Evolutionary conservation across 2,113 vertebrate genomes (phyloP).

Genomic region (Columba livia): DNA sequence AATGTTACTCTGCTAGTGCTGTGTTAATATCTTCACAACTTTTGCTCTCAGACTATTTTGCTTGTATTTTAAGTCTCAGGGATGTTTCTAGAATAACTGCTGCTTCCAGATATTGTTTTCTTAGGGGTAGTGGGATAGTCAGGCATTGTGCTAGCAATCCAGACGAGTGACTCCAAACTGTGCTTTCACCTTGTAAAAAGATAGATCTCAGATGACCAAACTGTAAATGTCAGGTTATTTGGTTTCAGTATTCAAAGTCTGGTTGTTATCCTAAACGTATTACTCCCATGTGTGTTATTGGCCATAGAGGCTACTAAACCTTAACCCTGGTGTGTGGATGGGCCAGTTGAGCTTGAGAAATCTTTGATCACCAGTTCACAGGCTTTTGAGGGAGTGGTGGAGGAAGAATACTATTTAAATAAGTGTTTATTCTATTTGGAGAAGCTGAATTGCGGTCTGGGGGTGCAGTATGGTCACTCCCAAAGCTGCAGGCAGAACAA

Average conservation of each 20-base stretch:
- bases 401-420: slow-evolving; percentile 15
- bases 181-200: not conserved
- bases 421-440: not conserved
- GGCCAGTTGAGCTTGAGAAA: not conserved
- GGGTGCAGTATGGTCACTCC: slow-evolving; percentile 22
- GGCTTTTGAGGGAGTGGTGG: slow-evolving; percentile 42
- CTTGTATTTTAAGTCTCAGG: not conserved
- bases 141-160: not conserved
- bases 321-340: not conserved
- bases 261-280: not conserved
- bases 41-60: not conserved
- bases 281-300: not conserved
- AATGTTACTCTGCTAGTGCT: not conserved
- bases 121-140: not conserved
- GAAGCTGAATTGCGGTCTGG: not conserved
- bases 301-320: not conserved
- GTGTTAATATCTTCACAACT: not conserved
- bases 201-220: not conserved
- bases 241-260: not conserved
- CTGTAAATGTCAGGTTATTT: not conserved
- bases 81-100: not conserved
- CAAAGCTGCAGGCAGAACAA: not conserved
- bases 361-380: slow-evolving; percentile 22
- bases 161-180: not conserved
- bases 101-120: slow-evolving; percentile 1